Evolutionary conservation across 2,888 invertebrate genomes (phyloP).

Genomic region (Tinea semifulvella): DNA sequence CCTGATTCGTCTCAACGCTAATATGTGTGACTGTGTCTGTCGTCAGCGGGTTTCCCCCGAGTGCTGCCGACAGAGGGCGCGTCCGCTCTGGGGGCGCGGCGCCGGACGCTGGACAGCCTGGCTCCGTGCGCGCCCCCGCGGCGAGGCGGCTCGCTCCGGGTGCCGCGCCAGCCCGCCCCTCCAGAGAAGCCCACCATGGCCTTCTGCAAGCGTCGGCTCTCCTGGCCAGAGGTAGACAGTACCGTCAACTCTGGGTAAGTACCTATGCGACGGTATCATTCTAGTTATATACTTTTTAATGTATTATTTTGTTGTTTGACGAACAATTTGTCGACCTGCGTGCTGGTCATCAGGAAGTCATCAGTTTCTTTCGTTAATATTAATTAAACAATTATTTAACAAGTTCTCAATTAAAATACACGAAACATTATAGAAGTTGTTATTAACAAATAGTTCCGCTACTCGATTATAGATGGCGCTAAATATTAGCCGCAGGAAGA

Average conservation of each 20-base stretch:
- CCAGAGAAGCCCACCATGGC: conserved; percentile 74
- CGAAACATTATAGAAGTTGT: too few relatives aligned
- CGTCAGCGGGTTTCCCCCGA: conserved; percentile 71
- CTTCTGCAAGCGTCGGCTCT: conserved; percentile 79
- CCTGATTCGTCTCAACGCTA: background rate
- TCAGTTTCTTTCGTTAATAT: too few relatives aligned
- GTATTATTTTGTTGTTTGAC: too few relatives aligned
- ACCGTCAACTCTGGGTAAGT: conserved; percentile 84
- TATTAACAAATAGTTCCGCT: too few relatives aligned
- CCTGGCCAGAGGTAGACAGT: conserved; percentile 88
- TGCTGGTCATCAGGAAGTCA: too few relatives aligned
- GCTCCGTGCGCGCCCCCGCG: conserved; percentile 58
- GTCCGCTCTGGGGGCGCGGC: conserved; percentile 58
- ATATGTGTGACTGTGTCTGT: background rate
- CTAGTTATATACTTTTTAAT: too few relatives aligned
- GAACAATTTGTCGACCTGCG: too few relatives aligned
- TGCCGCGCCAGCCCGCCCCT: conserved; percentile 64
- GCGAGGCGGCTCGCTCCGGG: conserved; percentile 68
- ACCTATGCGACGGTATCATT: too few relatives aligned
- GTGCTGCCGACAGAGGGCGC: conserved; percentile 77
- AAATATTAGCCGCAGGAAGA: too few relatives aligned
- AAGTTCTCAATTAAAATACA: too few relatives aligned
- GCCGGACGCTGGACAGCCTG: conserved; percentile 73
- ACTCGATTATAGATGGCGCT: too few relatives aligned
- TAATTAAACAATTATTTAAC: too few relatives aligned